Evolutionary conservation across 1,140 invertebrate species (phyloP).

Genomic region (Drosophila arawakana): DNA sequence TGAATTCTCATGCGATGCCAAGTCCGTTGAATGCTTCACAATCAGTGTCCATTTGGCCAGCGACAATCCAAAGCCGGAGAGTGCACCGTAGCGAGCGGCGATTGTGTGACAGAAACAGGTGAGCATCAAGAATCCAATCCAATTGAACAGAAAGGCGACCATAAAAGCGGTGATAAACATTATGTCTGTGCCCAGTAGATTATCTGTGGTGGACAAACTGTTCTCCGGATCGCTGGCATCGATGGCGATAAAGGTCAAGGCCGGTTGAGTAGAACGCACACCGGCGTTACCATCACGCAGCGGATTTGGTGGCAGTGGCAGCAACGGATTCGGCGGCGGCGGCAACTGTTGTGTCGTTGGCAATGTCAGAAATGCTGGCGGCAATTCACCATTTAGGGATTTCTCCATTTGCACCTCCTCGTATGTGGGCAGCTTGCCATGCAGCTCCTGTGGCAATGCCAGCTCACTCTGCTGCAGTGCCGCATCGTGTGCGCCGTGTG

Average conservation of each 20-base stretch:
- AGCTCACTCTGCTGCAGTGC: constrained; percentile 42
- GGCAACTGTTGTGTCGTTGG: constrained; percentile 69
- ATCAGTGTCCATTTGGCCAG: constrained; percentile 97
- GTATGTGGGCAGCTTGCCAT: constrained; percentile 94
- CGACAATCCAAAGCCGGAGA: constrained; percentile 96
- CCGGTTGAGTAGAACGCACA: constrained; percentile 85
- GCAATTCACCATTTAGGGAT: constrained; percentile 89
- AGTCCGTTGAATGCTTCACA: constrained; percentile 94
- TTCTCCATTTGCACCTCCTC: constrained; percentile 95
- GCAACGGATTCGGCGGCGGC: constrained; percentile 64
- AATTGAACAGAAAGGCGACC: constrained; percentile 96
- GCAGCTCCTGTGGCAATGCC: constrained; percentile 76
- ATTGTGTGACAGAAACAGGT: constrained; percentile 98
- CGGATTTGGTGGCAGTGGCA: constrained; percentile 72
- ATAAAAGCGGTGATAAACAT: constrained; percentile 95
- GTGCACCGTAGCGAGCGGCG: constrained; percentile 95
- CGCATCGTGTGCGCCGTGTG: constrained; percentile 33
- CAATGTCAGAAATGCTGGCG: constrained; percentile 72
- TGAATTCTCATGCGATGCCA: constrained; percentile 93
- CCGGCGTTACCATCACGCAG: constrained; percentile 85
- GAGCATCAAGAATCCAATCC: constrained; percentile 96
- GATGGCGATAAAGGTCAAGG: constrained; percentile 89
- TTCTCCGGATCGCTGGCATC: constrained; percentile 88
- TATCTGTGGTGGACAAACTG: constrained; percentile 88
- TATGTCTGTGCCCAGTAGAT: constrained; percentile 93